Base-by-base conservation (phyloP, 1,140 invertebrate species). In the Elysia chlorotica region DNA sequence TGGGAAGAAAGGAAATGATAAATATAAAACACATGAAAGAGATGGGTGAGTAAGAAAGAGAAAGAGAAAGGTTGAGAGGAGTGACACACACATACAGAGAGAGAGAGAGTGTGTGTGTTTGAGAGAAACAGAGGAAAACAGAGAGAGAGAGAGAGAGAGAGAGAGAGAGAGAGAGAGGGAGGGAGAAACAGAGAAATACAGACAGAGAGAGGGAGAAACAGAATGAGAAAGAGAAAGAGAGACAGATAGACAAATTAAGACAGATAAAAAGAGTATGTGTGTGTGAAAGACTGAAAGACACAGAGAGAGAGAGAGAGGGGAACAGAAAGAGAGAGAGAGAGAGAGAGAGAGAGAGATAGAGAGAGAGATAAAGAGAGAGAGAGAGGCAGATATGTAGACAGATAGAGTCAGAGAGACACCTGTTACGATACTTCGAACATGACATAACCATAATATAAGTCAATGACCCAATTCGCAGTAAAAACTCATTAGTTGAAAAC, bases 271-370 rank as follows among this genome's bases (percentile, higher is more conserved):
- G n/a, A n/a, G n/a, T n/a, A n/a, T n/a, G n/a, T n/a, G n/a, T n/a
- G n/a, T n/a, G n/a, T n/a, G n/a, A n/a, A n/a, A 48, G 41, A 48
- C 41, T 14, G 41, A 48, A 10, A 48, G 41, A 48, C 41, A 48
- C 10, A 48, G 10, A 48, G 41, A 48, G 10, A 48, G 41, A 48
- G 10, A 48, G 41, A 48, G 10, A 48, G 41, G n/a, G 10, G n/a
- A n/a, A 48, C 41, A 48, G 41, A 48, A 10, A 48, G 41, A 48
- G 41, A 48, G n/a, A 48, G 41, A 48, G n/a, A 48, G 41, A 72
- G 65, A 67, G 31, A 17, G 4, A 48, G 41, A 48, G n/a, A 48
- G 10, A 48, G n/a, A 48, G 41, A 48, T n/a, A n/a, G n/a, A n/a
- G n/a, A n/a, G n/a, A n/a, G n/a, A n/a, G n/a, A n/a, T n/a, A n/a